Evolutionary conservation across 2,888 invertebrate species (phyloP).

Genomic region (Coelinius sp.): DNA sequence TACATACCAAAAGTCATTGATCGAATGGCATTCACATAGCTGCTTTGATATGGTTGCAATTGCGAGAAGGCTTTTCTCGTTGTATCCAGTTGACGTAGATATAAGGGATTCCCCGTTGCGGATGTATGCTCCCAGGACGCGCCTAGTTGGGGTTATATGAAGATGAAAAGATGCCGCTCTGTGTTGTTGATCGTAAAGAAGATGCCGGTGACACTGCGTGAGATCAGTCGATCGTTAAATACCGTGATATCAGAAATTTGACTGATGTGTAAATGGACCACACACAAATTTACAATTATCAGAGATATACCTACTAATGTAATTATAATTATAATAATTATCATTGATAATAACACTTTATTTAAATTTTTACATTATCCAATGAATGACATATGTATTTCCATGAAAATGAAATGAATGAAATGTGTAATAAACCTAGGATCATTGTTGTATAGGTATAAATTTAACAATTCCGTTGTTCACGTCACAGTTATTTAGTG

Average conservation of each 20-base stretch:
- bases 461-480: slow-evolving; percentile 4
- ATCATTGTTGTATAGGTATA: neutral
- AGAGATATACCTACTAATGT: neutral
- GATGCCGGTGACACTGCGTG: slow-evolving; percentile 28
- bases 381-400: neutral
- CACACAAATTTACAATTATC: slow-evolving; percentile 47
- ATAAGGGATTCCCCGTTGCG: slow-evolving; percentile 42
- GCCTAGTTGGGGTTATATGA: slow-evolving; percentile 15
- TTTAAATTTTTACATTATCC: neutral
- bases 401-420: too few relatives aligned
- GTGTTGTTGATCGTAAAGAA: slow-evolving; percentile 2
- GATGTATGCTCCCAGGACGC: neutral
- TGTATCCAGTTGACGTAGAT: slow-evolving; percentile 34
- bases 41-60: neutral
- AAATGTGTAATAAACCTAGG: neutral
- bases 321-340: neutral
- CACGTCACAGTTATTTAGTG: slow-evolving; percentile 23
- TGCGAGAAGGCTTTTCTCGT: neutral
- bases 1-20: slow-evolving; percentile 1
- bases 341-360: neutral
- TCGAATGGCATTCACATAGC: neutral
- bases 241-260: slow-evolving; percentile 68
- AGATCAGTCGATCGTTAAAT: slow-evolving; percentile 60
- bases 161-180: slow-evolving; percentile 16
- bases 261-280: slow-evolving; percentile 60